Conservation (phyloP, 1,140 invertebrate genomes). For the Tetranychus cinnabarinus region DNA sequence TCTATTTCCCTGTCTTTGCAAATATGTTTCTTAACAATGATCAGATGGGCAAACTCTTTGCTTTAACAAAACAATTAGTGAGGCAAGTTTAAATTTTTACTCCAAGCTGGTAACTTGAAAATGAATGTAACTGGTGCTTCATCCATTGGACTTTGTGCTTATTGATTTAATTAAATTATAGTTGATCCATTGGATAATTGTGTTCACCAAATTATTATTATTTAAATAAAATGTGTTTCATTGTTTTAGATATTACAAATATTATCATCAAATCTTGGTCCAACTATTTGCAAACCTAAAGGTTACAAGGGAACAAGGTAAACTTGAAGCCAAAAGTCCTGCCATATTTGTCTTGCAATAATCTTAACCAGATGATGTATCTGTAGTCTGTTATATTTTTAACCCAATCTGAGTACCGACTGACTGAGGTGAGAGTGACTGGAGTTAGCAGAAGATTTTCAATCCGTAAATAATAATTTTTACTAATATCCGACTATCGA, state of each 20-base stretch:
- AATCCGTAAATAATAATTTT: slow-evolving; percentile 29
- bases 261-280: slow-evolving; percentile 47
- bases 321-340: slow-evolving; percentile 64
- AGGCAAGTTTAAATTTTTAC: too few relatives aligned
- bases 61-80: too few relatives aligned
- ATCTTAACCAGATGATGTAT: slow-evolving; percentile 69
- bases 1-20: too few relatives aligned
- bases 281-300: slow-evolving; percentile 77
- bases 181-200: too few relatives aligned
- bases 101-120: too few relatives aligned
- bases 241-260: slow-evolving; percentile 10
- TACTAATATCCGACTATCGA: slow-evolving; percentile 69
- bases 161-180: too few relatives aligned
- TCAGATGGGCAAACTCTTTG: too few relatives aligned
- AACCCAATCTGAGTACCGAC: slow-evolving; percentile 49
- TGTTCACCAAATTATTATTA: too few relatives aligned
- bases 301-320: slow-evolving; percentile 67
- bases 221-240: too few relatives aligned
- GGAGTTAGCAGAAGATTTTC: slow-evolving; percentile 77
- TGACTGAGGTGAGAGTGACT: slow-evolving; percentile 61
- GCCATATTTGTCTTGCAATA: slow-evolving; percentile 90
- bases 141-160: too few relatives aligned
- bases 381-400: slow-evolving; percentile 43
- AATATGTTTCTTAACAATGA: too few relatives aligned
- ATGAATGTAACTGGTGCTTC: too few relatives aligned